Evolutionary conservation across 2,888 invertebrate genomes (phyloP), one percentile per base, ranked within the genome.

Genomic region (Ashinkailepas kermadecensis): DNA sequence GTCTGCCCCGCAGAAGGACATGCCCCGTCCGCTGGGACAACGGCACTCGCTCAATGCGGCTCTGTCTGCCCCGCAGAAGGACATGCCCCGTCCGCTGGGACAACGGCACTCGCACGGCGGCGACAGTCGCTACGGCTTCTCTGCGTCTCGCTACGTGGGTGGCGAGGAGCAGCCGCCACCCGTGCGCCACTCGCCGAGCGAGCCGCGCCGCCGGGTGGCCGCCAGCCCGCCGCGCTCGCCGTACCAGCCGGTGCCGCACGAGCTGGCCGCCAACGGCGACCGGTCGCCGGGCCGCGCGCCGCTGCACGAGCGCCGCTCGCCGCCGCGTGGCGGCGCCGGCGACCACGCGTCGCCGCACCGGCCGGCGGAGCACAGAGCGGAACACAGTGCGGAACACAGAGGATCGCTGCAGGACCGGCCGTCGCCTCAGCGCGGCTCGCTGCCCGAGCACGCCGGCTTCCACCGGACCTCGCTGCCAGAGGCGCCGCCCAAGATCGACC

Each of bases 111-210:
- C 87, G 3, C 87, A 87, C 81, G 89, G 90, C 57, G 89, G 89
- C 81, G 91, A 91, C 87, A 91, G 90, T 87, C 91, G 92, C 86
- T 92, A 92, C 86, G 83, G 83, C 54, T 74, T 74, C 74, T 74
- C 74, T 4, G 6, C 74, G 21, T 10, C 21, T 6, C 74, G 74
- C 10, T 74, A 74, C 74, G 9, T 9, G 21, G 54, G 21, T 21
- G 54, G 9, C 2, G 54, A n/a, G 54, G 39, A 8, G 70, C 70
- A 11, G 39, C 39, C 15, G 54, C 23, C 65, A n/a, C 65, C 65
- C n/a, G n/a, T 23, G 21, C 54, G 11, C 21, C 74, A 54, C 56
- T 74, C 74, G 9, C 74, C 74, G 54, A 11, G 13, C 10, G 56
- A 18, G 18, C 54, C 56, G 74, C 74, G 54, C 21, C 74, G 74